Percentiles rank a stretch among this genome's conserved stretches.
Evolutionary conservation across 37 sponge, comb jelly and placozoan genomes (phyloP).

Genomic region (Chondrosia reniformis): DNA sequence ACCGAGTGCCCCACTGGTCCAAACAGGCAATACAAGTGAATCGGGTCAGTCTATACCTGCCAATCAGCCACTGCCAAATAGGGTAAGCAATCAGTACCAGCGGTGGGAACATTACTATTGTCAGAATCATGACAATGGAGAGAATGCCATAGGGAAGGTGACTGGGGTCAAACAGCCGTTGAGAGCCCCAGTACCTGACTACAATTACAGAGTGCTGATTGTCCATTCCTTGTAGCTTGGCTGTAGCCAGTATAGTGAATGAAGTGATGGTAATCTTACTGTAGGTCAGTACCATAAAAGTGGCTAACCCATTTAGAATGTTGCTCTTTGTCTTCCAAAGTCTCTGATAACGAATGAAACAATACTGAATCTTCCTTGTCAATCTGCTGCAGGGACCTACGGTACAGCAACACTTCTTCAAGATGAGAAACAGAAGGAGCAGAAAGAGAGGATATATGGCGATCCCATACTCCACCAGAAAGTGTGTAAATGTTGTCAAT

Average conservation of each 20-base stretch:
- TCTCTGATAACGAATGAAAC: constrained; percentile 17
- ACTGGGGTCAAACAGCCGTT: constrained; percentile 9
- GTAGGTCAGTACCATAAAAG: constrained; percentile 67
- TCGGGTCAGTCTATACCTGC: constrained; percentile 5
- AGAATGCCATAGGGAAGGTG: constrained; percentile 28
- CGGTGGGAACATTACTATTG: constrained; percentile 39
- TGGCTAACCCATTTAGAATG: constrained; percentile 45
- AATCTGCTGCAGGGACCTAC: not conserved
- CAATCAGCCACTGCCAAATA: not conserved
- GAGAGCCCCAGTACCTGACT: constrained; percentile 22
- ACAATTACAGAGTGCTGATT: not conserved
- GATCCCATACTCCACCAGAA: constrained; percentile 22
- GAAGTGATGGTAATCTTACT: constrained; percentile 53
- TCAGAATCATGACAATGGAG: not conserved
- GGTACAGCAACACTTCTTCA: not conserved
- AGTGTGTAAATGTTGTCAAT: not conserved
- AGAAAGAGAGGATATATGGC: constrained; percentile 12
- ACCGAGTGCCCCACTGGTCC: not conserved
- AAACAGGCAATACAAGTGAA: not conserved
- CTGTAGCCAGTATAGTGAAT: constrained; percentile 38
- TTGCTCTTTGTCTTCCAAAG: constrained; percentile 17
- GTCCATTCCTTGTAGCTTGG: not conserved
- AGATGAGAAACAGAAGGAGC: not conserved
- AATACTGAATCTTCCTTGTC: not conserved
- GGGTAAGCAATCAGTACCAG: constrained; percentile 36